A percentile compares a stretch with the other conserved stretches of the same genome.
Evolutionary conservation across 2,113 vertebrate genomes (phyloP).

Genomic region (Bos indicus): DNA sequence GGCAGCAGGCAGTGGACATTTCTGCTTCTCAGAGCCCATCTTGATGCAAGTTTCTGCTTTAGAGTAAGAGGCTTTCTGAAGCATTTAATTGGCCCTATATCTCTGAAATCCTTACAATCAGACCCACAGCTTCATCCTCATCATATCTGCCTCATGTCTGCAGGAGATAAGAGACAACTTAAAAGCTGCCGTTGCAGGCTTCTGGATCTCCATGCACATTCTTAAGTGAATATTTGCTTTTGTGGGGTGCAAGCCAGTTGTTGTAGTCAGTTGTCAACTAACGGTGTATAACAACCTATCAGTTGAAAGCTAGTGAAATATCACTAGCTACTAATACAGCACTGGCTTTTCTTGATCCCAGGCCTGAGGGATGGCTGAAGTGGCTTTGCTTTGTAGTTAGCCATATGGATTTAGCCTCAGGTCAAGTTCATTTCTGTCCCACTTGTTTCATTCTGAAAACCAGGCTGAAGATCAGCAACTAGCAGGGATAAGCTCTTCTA

Average conservation of each 20-base stretch:
- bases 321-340: neutral
- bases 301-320: neutral
- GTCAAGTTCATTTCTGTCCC: neutral
- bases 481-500: neutral
- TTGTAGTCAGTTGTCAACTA: neutral
- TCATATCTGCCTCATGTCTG: neutral
- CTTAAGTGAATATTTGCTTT: neutral
- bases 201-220: neutral
- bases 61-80: neutral
- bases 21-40: neutral
- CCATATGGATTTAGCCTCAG: neutral
- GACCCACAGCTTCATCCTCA: neutral
- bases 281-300: neutral
- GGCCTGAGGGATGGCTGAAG: neutral
- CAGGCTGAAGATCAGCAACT: neutral
- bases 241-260: neutral
- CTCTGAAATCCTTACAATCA: neutral
- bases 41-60: neutral
- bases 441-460: neutral
- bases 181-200: neutral
- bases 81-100: neutral
- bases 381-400: neutral
- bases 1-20: neutral
- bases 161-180: neutral
- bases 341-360: neutral